Base-by-base conservation (phyloP, 1,140 invertebrate species). In the Diprion similis region DNA sequence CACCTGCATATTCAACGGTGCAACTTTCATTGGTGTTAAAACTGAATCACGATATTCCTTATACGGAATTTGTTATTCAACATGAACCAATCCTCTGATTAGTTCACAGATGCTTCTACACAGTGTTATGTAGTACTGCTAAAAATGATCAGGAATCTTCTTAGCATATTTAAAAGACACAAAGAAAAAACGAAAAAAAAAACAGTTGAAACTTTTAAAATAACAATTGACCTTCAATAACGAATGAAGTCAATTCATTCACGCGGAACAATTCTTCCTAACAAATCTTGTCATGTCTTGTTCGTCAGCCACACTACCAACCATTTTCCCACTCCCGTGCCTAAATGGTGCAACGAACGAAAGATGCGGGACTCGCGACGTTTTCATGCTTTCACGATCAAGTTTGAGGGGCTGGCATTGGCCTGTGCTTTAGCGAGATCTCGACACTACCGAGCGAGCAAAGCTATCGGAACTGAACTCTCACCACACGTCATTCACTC, bases 311-410 rank as follows among this genome's bases (percentile, higher is more conserved):
- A 37, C 6, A 37, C 24, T 37, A 6, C 24, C 24, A 37, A 37
- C 24, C 24, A 37, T 37, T 37, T 6, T 37, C 6, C 24, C 24
- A 37, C 24, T 37, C 24, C 0, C 51, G 51, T 15, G 7, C 51
- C 51, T 13, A 15, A 17, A 59, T 59, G 51, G n/a, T 59, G 2
- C 51, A 17, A 59, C 11, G 51, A 15, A 4, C 4, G 51, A 59
- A 59, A 13, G 51, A 59, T 4, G 51, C 51, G n/a, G 51, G 51
- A 59, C 51, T 59, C 51, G 51, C n/a, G 4, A 15, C 51, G 51
- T 76, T 85, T 82, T 85, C 85, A 82, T 84, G 79, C 85, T 86
- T 87, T 86, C 82, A 85, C 79, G 83, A 86, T 85, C 84, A 86
- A 85, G 84, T 86, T 86, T 81, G 78, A 82, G 83, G 76, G 79